Percentiles rank a stretch among this genome's conserved stretches.
phyloP scores from a whole-genome alignment of 2,888 invertebrate species.

The Macrophya annulata region DNA sequence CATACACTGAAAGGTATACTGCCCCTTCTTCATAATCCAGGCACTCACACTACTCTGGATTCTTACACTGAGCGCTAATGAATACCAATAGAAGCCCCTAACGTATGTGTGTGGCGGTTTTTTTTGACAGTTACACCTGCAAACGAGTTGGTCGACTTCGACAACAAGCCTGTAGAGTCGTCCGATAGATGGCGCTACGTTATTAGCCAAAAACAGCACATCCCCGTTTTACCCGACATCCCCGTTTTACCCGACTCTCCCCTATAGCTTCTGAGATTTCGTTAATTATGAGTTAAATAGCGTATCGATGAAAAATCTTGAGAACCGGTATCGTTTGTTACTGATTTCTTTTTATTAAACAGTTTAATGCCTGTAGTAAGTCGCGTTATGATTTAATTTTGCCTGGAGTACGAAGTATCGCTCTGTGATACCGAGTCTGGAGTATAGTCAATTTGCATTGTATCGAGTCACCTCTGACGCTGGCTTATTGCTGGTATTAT shows the following conservation, averaged over 20 bases:
- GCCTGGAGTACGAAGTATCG: too few species aligned
- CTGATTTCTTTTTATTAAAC: too few species aligned
- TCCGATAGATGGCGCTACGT: background rate
- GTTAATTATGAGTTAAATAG: too few species aligned
- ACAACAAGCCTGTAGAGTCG: slow-evolving; percentile 10
- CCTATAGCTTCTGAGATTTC: too few species aligned
- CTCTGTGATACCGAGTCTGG: too few species aligned
- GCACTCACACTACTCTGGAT: slow-evolving; percentile 9
- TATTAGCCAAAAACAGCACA: background rate
- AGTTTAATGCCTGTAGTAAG: too few species aligned
- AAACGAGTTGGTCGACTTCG: background rate
- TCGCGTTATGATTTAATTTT: too few species aligned
- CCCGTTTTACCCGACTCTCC: background rate
- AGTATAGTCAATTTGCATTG: too few species aligned
- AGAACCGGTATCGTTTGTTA: too few species aligned
- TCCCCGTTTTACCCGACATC: background rate
- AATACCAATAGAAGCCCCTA: slow-evolving; percentile 15
- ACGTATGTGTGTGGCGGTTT: background rate
- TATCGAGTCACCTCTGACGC: too few species aligned
- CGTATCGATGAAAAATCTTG: too few species aligned
- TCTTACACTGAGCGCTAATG: background rate
- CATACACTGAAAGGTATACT: slow-evolving; percentile 29
- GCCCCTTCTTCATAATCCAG: slow-evolving; percentile 31
- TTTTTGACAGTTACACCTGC: background rate
- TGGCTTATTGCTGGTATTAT: too few species aligned